Evolutionary conservation across 2,113 vertebrate genomes (phyloP).

Genomic region (Callionymus lyra): DNA sequence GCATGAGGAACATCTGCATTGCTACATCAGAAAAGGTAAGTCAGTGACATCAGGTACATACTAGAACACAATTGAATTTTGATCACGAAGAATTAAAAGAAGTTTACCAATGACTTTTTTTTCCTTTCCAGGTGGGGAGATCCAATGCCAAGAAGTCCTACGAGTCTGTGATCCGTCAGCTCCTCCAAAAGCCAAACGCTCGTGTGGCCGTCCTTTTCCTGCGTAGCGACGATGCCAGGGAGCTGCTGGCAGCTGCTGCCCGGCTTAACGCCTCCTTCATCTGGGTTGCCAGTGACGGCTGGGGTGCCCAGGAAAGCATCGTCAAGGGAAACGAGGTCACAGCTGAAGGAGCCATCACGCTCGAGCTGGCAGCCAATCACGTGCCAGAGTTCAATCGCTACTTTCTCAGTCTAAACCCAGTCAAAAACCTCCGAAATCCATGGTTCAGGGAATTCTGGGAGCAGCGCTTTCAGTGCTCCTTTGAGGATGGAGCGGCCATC

Average conservation of each 20-base stretch:
- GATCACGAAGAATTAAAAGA: too few species aligned
- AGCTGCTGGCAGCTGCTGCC: slow-evolving; percentile 85
- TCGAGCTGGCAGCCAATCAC: slow-evolving; percentile 88
- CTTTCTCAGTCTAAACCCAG: slow-evolving; percentile 82
- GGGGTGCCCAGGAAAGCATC: slow-evolving; percentile 95
- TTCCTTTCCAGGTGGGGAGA: slow-evolving; percentile 71
- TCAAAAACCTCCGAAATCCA: slow-evolving; percentile 85
- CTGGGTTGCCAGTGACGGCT: slow-evolving; percentile 96
- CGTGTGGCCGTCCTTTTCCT: slow-evolving; percentile 92
- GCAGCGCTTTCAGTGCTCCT: slow-evolving; percentile 91
- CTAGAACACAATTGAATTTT: too few species aligned
- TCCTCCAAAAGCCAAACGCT: slow-evolving; percentile 90
- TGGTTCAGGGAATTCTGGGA: slow-evolving; percentile 99
- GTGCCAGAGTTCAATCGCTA: slow-evolving; percentile 86
- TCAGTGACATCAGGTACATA: background rate
- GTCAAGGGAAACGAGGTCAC: slow-evolving; percentile 88
- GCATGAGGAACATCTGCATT: slow-evolving; percentile 93
- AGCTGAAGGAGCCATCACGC: slow-evolving; percentile 87
- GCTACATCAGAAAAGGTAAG: slow-evolving; percentile 86
- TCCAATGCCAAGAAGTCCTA: slow-evolving; percentile 94
- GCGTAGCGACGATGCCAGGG: slow-evolving; percentile 85
- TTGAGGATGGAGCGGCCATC: slow-evolving; percentile 44
- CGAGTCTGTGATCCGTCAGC: slow-evolving; percentile 85
- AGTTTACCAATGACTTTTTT: too few species aligned
- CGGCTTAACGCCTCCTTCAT: slow-evolving; percentile 90